These are phyloP conservation scores for Sycon ciliatum DNA, from an alignment of 37 sponge, comb jelly and placozoan species.

Conservation along the genomic window DNA sequence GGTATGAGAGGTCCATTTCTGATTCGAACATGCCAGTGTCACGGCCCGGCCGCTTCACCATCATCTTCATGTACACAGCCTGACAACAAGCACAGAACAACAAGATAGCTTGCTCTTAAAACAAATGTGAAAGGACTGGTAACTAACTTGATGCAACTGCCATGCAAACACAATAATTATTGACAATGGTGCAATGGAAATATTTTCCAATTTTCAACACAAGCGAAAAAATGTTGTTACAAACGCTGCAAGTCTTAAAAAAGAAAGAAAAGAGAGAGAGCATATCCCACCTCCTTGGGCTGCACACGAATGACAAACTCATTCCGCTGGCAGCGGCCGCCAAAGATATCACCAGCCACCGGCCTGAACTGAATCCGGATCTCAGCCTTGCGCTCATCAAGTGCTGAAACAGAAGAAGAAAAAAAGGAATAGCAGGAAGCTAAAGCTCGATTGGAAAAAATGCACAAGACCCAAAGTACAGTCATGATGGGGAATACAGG, in stretches of 20 bases:
- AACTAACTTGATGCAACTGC: too few species aligned
- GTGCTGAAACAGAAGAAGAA: constrained; percentile 49
- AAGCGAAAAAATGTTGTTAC: background rate
- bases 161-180: too few species aligned
- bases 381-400: constrained; percentile 95
- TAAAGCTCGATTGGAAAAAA: too few species aligned
- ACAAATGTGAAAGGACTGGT: too few species aligned
- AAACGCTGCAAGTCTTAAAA: background rate
- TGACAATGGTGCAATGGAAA: too few species aligned
- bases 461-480: too few species aligned
- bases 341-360: constrained; percentile 93
- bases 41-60: constrained; percentile 90
- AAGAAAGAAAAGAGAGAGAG: background rate
- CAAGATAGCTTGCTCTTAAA: too few species aligned
- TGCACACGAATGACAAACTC: constrained; percentile 95
- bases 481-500: too few species aligned
- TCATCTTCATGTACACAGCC: constrained; percentile 94
- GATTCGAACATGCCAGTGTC: constrained; percentile 81
- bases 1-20: constrained; percentile 91
- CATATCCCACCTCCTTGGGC: constrained; percentile 82
- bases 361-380: constrained; percentile 88
- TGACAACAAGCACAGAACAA: background rate
- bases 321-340: constrained; percentile 66
- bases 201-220: background rate
- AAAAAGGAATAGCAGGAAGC: too few species aligned